Conservation (phyloP, 2,888 invertebrate genomes). For the Apoderus coryli region DNA sequence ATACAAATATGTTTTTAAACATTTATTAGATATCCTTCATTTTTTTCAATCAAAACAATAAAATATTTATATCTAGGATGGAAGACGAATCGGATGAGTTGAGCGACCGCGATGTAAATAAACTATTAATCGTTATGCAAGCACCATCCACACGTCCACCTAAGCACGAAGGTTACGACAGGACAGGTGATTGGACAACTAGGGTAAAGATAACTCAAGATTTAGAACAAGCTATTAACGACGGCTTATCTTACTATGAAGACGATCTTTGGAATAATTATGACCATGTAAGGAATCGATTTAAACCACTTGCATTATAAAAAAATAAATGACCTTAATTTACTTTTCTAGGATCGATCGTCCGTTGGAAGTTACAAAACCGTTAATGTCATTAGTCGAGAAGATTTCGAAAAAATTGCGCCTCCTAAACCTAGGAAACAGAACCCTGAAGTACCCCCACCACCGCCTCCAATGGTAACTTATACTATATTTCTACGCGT, state of each 20-base stretch:
- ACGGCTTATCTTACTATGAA: conserved; percentile 93
- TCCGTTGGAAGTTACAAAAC: conserved; percentile 57
- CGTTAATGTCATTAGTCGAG: conserved; percentile 76
- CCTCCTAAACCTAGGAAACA: conserved; percentile 48
- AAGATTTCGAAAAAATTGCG: conserved; percentile 69
- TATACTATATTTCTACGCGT: no score
- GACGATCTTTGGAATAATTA: conserved; percentile 74
- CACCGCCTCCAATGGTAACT: conserved; percentile 48
- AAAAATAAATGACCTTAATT: neutral
- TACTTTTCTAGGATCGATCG: conserved; percentile 32
- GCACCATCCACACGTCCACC: conserved; percentile 38
- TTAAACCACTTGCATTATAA: neutral
- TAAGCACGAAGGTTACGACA: conserved; percentile 81
- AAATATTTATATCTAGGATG: no score
- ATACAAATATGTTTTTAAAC: no score
- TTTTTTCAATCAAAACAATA: no score
- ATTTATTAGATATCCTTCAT: no score
- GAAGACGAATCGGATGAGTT: conserved; percentile 81
- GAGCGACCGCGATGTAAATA: conserved; percentile 83
- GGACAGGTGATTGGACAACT: conserved; percentile 79
- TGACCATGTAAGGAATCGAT: conserved; percentile 19
- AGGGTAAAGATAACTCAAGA: conserved; percentile 92
- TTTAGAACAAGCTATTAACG: conserved; percentile 87
- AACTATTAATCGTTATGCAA: conserved; percentile 91
- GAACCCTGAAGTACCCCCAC: conserved; percentile 68